Evolutionary conservation across 2,888 invertebrate species (phyloP).

Genomic region (Agriopis marginaria): DNA sequence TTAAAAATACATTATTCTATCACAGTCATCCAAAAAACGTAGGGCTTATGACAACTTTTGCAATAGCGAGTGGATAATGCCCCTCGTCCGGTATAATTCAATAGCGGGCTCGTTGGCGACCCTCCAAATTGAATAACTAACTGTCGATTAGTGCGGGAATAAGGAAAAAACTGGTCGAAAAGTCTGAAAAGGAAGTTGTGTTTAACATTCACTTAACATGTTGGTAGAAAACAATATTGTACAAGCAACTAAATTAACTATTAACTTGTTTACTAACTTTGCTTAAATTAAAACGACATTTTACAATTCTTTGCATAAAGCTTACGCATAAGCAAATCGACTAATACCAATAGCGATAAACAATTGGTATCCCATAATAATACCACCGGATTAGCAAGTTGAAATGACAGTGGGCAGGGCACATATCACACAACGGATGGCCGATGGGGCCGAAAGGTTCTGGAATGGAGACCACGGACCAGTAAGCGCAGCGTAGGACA

Average conservation of each 20-base stretch:
- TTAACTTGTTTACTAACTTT: not conserved
- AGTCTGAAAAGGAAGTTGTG: slow-evolving; percentile 34
- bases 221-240: slow-evolving; percentile 24
- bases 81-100: slow-evolving; percentile 59
- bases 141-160: slow-evolving; percentile 69
- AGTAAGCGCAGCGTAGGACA: too few species aligned
- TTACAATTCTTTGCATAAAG: not conserved
- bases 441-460: too few species aligned
- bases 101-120: slow-evolving; percentile 64
- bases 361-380: too few species aligned
- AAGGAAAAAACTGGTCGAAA: slow-evolving; percentile 49
- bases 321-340: not conserved
- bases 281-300: not conserved
- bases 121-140: slow-evolving; percentile 77
- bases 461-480: too few species aligned
- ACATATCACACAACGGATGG: too few species aligned
- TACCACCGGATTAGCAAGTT: too few species aligned
- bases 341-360: not conserved
- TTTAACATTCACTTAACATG: slow-evolving; percentile 38
- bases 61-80: slow-evolving; percentile 49
- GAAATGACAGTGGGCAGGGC: too few species aligned
- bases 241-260: not conserved
- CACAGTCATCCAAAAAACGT: slow-evolving; percentile 16
- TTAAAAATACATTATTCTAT: slow-evolving; percentile 19
- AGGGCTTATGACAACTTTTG: slow-evolving; percentile 39